A percentile compares a stretch with the other conserved stretches of the same genome.
phyloP scores from a whole-genome alignment of 2,888 invertebrate genomes.

The Lepidocyrtoides sp. region DNA sequence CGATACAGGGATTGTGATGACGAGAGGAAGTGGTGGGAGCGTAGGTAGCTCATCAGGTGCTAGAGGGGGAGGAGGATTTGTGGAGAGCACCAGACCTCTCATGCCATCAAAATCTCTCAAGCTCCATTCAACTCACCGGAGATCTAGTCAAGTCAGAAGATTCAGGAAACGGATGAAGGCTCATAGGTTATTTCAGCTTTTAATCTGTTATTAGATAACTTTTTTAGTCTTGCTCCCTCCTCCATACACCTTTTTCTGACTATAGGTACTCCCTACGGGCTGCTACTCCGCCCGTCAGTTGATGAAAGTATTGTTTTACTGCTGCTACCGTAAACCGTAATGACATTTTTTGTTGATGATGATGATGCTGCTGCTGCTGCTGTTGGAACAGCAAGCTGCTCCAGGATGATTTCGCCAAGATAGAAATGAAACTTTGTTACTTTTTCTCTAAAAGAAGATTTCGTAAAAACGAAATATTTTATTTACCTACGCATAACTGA shows the following conservation, averaged over 20 bases:
- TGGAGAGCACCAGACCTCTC: slow-evolving; percentile 67
- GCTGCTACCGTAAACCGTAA: neutral
- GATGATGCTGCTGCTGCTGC: no score
- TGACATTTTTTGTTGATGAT: slow-evolving; percentile 14
- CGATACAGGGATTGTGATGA: slow-evolving; percentile 59
- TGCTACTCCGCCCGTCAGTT: no score
- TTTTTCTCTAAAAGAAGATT: no score
- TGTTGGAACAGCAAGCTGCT: neutral
- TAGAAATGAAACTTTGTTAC: no score
- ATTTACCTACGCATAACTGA: no score
- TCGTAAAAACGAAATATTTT: no score
- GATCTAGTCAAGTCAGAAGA: slow-evolving; percentile 69
- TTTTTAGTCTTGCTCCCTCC: neutral
- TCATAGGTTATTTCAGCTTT: slow-evolving; percentile 73
- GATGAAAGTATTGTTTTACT: neutral
- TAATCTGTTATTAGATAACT: slow-evolving; percentile 58
- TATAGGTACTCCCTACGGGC: neutral
- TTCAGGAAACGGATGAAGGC: slow-evolving; percentile 78
- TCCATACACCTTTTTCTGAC: neutral
- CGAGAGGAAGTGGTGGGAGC: neutral
- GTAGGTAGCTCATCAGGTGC: neutral
- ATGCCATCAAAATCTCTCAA: slow-evolving; percentile 79
- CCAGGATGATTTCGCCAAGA: no score
- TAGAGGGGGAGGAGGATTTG: slow-evolving; percentile 53
- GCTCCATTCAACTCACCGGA: slow-evolving; percentile 72